Evolutionary conservation across 2,888 invertebrate genomes (phyloP).

Genomic region (Eristalis pertinax): DNA sequence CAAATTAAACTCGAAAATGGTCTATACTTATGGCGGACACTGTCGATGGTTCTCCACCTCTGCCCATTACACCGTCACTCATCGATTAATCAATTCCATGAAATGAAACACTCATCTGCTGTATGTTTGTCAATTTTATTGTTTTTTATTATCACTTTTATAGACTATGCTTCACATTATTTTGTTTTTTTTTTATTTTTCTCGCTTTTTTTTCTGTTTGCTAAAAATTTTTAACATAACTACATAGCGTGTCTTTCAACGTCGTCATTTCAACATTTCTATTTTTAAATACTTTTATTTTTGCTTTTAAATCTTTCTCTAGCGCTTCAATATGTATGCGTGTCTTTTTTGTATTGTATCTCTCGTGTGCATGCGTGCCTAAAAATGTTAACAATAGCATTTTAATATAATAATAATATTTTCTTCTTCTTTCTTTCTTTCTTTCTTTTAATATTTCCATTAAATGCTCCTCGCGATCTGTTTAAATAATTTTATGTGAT

Average conservation of each 20-base stretch:
- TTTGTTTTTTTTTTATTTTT: slow-evolving; percentile 7
- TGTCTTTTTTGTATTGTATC: slow-evolving; percentile 11
- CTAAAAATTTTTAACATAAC: slow-evolving; percentile 69
- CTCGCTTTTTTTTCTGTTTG: slow-evolving; percentile 8
- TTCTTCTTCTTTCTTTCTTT: slow-evolving; percentile 1
- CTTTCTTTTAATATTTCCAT: too few relatives aligned
- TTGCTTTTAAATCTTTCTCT: slow-evolving; percentile 17
- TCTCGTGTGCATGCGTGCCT: slow-evolving; percentile 65
- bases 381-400: slow-evolving; percentile 67
- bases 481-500: neutral
- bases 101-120: neutral
- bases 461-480: neutral
- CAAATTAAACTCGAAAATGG: too few relatives aligned
- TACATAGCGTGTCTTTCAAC: slow-evolving; percentile 52
- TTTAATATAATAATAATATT: slow-evolving; percentile 38
- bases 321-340: slow-evolving; percentile 44
- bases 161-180: slow-evolving; percentile 34
- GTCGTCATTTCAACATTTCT: slow-evolving; percentile 8
- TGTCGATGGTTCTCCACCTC: too few relatives aligned
- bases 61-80: too few relatives aligned
- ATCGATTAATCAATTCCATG: neutral
- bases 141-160: slow-evolving; percentile 68
- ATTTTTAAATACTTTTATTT: slow-evolving; percentile 7
- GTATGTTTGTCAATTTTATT: slow-evolving; percentile 62
- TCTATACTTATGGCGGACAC: too few relatives aligned